A percentile compares a stretch with the other conserved stretches of the same genome.
phyloP scores from a whole-genome alignment of 2,888 invertebrate genomes.

The Venusia cambrica region DNA sequence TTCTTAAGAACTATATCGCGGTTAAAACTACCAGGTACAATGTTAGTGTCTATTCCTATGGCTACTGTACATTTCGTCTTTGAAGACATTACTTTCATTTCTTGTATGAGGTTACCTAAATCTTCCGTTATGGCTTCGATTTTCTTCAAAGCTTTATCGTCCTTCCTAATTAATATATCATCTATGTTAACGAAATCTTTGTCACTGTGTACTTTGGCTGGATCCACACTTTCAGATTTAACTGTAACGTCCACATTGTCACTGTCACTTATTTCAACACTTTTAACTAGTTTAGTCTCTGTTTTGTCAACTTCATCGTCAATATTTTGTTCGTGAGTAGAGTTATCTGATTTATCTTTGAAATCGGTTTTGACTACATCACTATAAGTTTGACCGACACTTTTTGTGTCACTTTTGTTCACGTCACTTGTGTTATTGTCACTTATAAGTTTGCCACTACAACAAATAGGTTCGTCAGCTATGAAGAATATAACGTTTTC shows the following conservation, averaged over 20 bases:
- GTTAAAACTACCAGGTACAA: slow-evolving; percentile 58
- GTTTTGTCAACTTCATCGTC: slow-evolving; percentile 43
- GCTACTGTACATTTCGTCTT: slow-evolving; percentile 43
- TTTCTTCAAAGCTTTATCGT: slow-evolving; percentile 53
- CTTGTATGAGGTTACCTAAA: slow-evolving; percentile 63
- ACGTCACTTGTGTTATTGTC: slow-evolving; percentile 12
- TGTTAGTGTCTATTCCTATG: slow-evolving; percentile 39
- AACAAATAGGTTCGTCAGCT: slow-evolving; percentile 10
- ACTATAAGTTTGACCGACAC: slow-evolving; percentile 32
- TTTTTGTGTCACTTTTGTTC: slow-evolving; percentile 15
- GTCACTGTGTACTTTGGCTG: slow-evolving; percentile 36
- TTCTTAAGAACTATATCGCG: slow-evolving; percentile 72
- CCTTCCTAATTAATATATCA: slow-evolving; percentile 40
- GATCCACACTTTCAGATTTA: slow-evolving; percentile 38
- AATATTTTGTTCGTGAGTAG: slow-evolving; percentile 48
- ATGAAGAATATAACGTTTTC: slow-evolving; percentile 15
- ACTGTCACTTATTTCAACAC: slow-evolving; percentile 41
- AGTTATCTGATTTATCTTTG: slow-evolving; percentile 46
- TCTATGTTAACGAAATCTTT: slow-evolving; percentile 43
- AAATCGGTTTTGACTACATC: slow-evolving; percentile 43
- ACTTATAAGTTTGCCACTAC: slow-evolving; percentile 12
- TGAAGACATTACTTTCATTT: slow-evolving; percentile 57
- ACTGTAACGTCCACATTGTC: slow-evolving; percentile 48
- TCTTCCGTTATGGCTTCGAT: slow-evolving; percentile 66
- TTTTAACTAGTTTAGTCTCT: slow-evolving; percentile 51